Percentiles rank a stretch among this genome's conserved stretches.
Conservation (phyloP, 2,797 vertebrate genomes). For the Girardinus metallicus region DNA sequence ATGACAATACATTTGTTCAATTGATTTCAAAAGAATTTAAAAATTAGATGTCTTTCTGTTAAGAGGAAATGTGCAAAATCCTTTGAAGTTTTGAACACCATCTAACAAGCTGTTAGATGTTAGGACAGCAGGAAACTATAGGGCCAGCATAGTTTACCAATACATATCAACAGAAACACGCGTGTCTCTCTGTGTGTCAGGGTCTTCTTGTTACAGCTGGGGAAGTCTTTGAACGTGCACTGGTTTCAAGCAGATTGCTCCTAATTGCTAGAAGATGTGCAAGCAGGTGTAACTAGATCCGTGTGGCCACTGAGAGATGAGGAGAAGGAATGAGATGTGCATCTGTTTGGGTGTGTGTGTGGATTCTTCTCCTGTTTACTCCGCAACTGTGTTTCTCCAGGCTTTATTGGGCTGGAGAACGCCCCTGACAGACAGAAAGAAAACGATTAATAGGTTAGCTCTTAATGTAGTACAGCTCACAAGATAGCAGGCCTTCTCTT, state of each 20-base stretch:
- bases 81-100: no score
- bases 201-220: conserved; percentile 83
- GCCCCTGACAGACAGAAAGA: conserved; percentile 86
- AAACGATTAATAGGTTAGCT: conserved; percentile 88
- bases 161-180: conserved; percentile 49
- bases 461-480: conserved; percentile 84
- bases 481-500: conserved; percentile 60
- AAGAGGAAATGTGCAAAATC: no score
- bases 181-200: conserved; percentile 59
- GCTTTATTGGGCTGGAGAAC: conserved; percentile 88
- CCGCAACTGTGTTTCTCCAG: conserved; percentile 85
- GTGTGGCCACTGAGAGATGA: conserved; percentile 80
- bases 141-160: conserved; percentile 64
- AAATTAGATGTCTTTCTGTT: no score
- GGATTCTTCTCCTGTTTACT: conserved; percentile 76
- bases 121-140: conserved; percentile 34
- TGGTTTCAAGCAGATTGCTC: conserved; percentile 90
- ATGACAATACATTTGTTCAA: no score
- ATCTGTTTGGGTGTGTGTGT: conserved; percentile 50
- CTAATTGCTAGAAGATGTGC: conserved; percentile 97
- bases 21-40: no score
- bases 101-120: background rate
- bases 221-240: conserved; percentile 90
- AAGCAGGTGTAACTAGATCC: conserved; percentile 93
- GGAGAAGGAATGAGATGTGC: conserved; percentile 45